phyloP scores from a whole-genome alignment of 2,888 invertebrate genomes.

The Hypselothyrea guttata region DNA sequence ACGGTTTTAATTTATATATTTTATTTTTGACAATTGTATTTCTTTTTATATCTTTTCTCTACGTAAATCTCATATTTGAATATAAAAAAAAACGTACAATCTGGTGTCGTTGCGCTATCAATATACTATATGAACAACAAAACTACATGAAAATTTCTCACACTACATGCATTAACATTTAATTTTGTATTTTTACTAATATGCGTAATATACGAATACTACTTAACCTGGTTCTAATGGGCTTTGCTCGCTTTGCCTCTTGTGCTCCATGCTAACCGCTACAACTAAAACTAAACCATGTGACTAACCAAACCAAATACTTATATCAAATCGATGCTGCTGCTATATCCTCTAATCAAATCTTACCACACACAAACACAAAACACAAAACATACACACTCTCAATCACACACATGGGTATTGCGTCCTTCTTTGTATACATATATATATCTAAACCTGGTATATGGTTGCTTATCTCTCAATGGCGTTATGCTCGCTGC shows the following conservation, averaged over 20 bases:
- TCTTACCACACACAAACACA: conserved; percentile 40
- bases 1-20: conserved; percentile 64
- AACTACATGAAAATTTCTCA: conserved; percentile 43
- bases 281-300: conserved; percentile 31
- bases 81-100: conserved; percentile 49
- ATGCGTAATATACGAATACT: conserved; percentile 20
- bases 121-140: conserved; percentile 37
- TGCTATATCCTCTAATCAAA: conserved; percentile 35
- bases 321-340: conserved; percentile 34
- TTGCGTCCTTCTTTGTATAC: conserved; percentile 66
- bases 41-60: conserved; percentile 77
- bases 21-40: conserved; percentile 76
- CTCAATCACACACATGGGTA: conserved; percentile 61
- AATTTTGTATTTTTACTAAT: conserved; percentile 43
- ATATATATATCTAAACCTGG: conserved; percentile 41
- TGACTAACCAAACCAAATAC: conserved; percentile 49
- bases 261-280: conserved; percentile 43
- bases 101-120: conserved; percentile 80
- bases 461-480: conserved; percentile 65
- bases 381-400: conserved; percentile 20
- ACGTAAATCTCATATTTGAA: conserved; percentile 57
- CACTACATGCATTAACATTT: conserved; percentile 35
- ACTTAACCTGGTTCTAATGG: conserved; percentile 45
- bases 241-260: conserved; percentile 74
- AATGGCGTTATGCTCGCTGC: conserved; percentile 65